Evolutionary conservation across 2,797 vertebrate species (phyloP).

Genomic region (Onychomys arenicola): DNA sequence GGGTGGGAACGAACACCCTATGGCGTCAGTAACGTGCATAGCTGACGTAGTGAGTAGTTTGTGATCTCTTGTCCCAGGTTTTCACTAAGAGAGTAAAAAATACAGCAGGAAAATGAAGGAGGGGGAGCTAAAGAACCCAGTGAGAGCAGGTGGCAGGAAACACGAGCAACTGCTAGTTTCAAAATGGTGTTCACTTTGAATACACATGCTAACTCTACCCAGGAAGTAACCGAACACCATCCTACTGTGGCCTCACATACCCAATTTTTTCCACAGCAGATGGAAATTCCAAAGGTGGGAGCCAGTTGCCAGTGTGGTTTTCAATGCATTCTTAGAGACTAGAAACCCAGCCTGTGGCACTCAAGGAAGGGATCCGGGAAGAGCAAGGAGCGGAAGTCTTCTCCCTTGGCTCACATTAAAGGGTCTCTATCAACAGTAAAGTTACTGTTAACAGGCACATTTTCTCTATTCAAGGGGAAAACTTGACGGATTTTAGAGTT

Average conservation of each 20-base stretch:
- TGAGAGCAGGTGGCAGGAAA: neutral
- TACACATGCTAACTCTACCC: neutral
- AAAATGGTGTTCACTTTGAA: neutral
- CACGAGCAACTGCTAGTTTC: neutral
- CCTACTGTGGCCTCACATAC: neutral
- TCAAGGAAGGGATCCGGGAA: neutral
- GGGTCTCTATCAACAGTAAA: neutral
- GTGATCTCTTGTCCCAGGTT: neutral
- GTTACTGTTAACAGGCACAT: neutral
- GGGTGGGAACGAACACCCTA: neutral
- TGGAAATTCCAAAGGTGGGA: neutral
- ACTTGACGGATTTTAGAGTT: neutral
- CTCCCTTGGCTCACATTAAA: neutral
- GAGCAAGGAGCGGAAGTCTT: neutral
- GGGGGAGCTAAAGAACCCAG: neutral
- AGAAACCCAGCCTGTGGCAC: neutral
- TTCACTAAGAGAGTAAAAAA: neutral
- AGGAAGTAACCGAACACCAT: neutral
- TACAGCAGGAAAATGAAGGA: neutral
- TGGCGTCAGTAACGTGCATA: neutral
- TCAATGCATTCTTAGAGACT: neutral
- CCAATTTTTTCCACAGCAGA: neutral
- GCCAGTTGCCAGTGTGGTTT: neutral
- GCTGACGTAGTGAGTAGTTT: neutral
- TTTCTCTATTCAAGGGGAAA: neutral